These are phyloP conservation scores for Collichthys lucidus DNA, from an alignment of 2,113 vertebrate genomes.

Conservation along the genomic window DNA sequence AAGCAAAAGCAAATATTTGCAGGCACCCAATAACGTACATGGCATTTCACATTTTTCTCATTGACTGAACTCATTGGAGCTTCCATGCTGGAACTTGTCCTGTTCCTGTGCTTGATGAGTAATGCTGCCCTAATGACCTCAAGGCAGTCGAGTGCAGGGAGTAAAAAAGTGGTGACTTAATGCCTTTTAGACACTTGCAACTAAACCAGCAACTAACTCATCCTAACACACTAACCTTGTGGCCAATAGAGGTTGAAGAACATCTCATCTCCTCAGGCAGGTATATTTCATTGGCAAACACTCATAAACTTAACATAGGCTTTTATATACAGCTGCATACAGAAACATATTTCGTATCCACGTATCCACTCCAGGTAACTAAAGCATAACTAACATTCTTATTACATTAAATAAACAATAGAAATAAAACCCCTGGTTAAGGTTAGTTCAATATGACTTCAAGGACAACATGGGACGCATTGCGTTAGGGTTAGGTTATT, in stretches of 20 bases:
- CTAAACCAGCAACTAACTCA: neutral
- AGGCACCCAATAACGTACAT: conserved; percentile 13
- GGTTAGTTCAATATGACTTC: no score
- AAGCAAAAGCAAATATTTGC: conserved; percentile 51
- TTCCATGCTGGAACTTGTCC: conserved; percentile 40
- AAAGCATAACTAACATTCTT: neutral
- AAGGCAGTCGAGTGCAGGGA: neutral
- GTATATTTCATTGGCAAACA: no score
- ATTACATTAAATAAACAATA: no score
- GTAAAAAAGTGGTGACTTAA: neutral
- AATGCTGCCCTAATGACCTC: conserved; percentile 27
- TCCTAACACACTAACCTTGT: neutral
- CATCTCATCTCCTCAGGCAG: neutral
- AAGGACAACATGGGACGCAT: no score
- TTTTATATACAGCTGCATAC: no score
- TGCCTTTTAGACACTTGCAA: neutral
- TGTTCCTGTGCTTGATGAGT: conserved; percentile 23
- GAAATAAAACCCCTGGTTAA: no score
- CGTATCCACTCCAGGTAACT: neutral
- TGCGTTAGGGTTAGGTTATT: no score
- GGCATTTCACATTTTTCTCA: conserved; percentile 46
- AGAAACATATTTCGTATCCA: no score
- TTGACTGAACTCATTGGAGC: conserved; percentile 15
- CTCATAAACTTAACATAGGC: no score
- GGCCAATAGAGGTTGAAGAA: neutral